phyloP scores from a whole-genome alignment of 2,113 vertebrate species.

The Eublepharis macularius region DNA sequence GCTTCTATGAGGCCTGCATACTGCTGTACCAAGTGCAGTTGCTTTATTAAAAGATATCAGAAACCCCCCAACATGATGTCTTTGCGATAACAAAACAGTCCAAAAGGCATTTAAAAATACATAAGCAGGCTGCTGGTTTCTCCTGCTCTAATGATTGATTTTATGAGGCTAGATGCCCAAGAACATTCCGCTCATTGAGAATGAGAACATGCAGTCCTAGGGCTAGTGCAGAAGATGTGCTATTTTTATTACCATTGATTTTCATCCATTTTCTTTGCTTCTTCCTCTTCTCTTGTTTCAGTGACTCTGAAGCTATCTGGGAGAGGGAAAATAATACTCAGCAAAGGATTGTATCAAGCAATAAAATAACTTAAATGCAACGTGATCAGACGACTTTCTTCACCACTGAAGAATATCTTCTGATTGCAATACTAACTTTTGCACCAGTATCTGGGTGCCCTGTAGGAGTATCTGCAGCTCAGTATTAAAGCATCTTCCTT shows the following conservation, averaged over 20 bases:
- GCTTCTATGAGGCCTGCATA: too few species aligned
- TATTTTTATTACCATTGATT: neutral
- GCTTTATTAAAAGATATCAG: neutral
- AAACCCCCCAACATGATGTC: accelerated
- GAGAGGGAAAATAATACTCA: neutral
- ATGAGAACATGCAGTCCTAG: neutral
- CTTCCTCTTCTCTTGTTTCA: neutral
- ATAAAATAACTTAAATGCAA: neutral
- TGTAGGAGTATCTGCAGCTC: too few species aligned
- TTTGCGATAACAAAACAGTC: neutral
- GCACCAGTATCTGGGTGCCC: too few species aligned
- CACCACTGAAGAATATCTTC: neutral
- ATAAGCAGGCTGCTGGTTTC: neutral
- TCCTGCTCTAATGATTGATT: neutral
- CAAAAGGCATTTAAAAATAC: conserved; percentile 7
- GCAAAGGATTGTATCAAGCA: neutral
- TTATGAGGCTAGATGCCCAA: neutral
- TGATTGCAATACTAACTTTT: neutral
- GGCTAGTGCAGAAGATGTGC: neutral
- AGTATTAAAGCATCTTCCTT: too few species aligned
- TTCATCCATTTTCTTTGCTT: conserved; percentile 3
- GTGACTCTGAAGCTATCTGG: neutral
- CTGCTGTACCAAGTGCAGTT: neutral
- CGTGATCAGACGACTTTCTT: neutral
- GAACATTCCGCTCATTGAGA: neutral